Evolutionary conservation across 2,888 invertebrate genomes (phyloP).

Genomic region (Myopa testacea): DNA sequence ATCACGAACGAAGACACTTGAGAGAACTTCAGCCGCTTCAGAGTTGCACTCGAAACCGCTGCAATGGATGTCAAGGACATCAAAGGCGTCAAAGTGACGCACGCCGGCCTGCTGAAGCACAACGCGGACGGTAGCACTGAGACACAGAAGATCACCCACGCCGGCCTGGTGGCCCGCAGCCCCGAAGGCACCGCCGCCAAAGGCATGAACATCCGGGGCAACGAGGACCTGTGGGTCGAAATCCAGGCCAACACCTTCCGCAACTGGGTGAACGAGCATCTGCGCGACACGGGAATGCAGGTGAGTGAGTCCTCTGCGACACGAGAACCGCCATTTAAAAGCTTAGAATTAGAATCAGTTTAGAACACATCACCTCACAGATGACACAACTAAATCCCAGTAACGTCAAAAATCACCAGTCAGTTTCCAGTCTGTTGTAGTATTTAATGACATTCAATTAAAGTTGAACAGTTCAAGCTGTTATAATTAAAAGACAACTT

Average conservation of each 20-base stretch:
- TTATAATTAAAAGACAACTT: no score
- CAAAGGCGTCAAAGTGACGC: constrained; percentile 72
- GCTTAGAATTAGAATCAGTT: no score
- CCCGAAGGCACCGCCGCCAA: constrained; percentile 95
- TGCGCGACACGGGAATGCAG: constrained; percentile 78
- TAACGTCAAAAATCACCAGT: no score
- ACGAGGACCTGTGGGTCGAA: constrained; percentile 95
- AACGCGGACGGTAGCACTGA: constrained; percentile 74
- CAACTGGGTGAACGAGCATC: constrained; percentile 97
- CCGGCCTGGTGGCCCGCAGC: constrained; percentile 88
- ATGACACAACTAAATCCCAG: no score
- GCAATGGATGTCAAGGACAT: constrained; percentile 68
- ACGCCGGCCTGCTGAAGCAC: constrained; percentile 72
- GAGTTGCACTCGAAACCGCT: not conserved
- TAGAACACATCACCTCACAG: no score
- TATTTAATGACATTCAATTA: no score
- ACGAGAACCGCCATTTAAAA: not conserved
- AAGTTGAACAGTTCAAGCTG: no score
- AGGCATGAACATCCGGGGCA: constrained; percentile 94
- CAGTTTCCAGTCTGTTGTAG: no score
- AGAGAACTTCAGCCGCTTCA: no score
- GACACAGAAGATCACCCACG: constrained; percentile 75
- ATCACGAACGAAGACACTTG: no score
- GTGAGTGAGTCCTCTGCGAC: constrained; percentile 62
- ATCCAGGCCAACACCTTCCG: constrained; percentile 96